These are phyloP conservation scores for Pelagia noctiluca DNA, from an alignment of 30 jellyfish, hydroid and myxozoan species.

Conservation along the genomic window DNA sequence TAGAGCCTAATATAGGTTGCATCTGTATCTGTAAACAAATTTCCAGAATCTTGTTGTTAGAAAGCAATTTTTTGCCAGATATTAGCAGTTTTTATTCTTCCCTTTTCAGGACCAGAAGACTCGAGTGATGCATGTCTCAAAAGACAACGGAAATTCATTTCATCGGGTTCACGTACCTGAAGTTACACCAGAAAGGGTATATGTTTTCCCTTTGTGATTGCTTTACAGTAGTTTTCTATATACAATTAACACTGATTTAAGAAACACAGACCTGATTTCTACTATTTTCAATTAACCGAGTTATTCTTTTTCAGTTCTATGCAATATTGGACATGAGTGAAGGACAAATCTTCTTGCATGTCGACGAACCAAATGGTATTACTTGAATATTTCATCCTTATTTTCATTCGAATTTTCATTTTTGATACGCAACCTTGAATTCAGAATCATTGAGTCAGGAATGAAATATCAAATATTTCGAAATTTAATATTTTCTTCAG, in stretches of 20 bases:
- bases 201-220: no score
- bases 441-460: no score
- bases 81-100: no score
- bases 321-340: conserved; percentile 88
- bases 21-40: no score
- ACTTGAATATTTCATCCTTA: neutral
- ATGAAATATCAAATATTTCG: no score
- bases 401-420: neutral
- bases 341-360: conserved; percentile 89
- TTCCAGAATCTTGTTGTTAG: no score
- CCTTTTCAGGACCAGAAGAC: conserved; percentile 29
- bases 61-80: no score
- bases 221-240: neutral
- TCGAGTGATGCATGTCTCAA: conserved; percentile 90
- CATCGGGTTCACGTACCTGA: conserved; percentile 82
- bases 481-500: no score
- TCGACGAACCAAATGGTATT: conserved; percentile 81
- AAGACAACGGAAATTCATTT: conserved; percentile 81
- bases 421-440: no score
- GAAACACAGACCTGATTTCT: no score
- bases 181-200: conserved; percentile 85
- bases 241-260: no score
- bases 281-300: neutral
- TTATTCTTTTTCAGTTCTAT: conserved; percentile 66
- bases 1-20: no score